Conservation (phyloP, 2,797 vertebrate genomes). For the Avahi laniger region DNA sequence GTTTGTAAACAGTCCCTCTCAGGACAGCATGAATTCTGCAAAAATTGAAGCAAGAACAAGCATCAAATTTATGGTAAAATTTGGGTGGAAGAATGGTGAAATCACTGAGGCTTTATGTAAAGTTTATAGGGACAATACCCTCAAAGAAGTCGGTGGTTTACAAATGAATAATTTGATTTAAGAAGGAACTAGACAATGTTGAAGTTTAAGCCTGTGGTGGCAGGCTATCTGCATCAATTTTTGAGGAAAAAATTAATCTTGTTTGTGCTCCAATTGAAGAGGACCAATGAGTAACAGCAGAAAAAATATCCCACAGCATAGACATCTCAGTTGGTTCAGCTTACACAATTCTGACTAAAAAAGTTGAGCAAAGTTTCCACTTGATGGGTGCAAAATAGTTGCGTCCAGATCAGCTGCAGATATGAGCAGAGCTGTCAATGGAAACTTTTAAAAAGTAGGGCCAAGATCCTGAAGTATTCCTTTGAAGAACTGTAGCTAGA, state of each 20-base stretch:
- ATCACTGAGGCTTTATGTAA: not conserved
- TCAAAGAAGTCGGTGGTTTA: not conserved
- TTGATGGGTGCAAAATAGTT: not conserved
- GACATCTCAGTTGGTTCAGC: not conserved
- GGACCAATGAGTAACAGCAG: not conserved
- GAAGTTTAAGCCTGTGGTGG: not conserved
- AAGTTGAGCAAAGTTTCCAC: not conserved
- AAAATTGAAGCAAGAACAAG: not conserved
- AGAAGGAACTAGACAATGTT: not conserved
- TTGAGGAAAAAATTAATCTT: not conserved
- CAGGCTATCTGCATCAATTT: not conserved
- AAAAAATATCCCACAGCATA: not conserved
- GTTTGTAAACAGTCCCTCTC: not conserved
- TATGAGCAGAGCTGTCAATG: not conserved
- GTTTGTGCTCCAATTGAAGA: not conserved
- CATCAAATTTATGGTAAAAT: not conserved
- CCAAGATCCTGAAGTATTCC: not conserved
- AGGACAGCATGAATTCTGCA: not conserved
- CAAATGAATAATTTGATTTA: not conserved
- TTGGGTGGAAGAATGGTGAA: not conserved
- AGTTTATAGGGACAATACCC: not conserved
- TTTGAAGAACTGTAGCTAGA: not conserved
- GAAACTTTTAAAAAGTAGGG: not conserved
- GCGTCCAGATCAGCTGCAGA: not conserved
- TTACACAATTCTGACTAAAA: not conserved